phyloP scores from a whole-genome alignment of 2,797 vertebrate genomes.

The Tinamus major region DNA sequence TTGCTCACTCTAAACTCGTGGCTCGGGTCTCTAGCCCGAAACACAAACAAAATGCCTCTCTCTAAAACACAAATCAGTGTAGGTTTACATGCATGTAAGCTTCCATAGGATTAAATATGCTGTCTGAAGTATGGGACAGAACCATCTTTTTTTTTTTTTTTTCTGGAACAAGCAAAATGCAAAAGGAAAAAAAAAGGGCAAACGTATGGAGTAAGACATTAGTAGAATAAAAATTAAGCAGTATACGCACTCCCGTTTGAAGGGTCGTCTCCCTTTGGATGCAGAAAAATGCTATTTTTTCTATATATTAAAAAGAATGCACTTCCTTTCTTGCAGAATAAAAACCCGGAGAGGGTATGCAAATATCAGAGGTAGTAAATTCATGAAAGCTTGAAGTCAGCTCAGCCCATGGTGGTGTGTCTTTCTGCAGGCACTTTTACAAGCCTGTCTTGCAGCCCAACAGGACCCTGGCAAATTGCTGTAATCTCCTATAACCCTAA shows the following conservation, averaged over 20 bases:
- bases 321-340: not conserved
- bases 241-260: rapidly evolving
- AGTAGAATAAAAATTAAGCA: not conserved
- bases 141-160: not conserved
- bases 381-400: not conserved
- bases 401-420: not conserved
- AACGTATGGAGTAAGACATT: not conserved
- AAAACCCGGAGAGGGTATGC: not conserved
- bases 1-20: not conserved
- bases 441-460: not conserved
- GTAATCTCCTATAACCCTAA: conserved; percentile 43
- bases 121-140: not conserved
- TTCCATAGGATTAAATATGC: not conserved
- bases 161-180: not conserved
- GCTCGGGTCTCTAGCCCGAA: not conserved
- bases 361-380: not conserved
- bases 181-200: not conserved
- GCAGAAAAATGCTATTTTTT: not conserved
- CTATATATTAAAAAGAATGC: not conserved
- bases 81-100: not conserved
- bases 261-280: not conserved
- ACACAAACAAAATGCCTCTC: not conserved
- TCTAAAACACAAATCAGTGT: not conserved
- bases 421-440: not conserved
- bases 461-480: conserved; percentile 31